A percentile compares a stretch with the other conserved stretches of the same genome.
phyloP scores from a whole-genome alignment of 2,888 invertebrate species.

The Incurvaria masculella region DNA sequence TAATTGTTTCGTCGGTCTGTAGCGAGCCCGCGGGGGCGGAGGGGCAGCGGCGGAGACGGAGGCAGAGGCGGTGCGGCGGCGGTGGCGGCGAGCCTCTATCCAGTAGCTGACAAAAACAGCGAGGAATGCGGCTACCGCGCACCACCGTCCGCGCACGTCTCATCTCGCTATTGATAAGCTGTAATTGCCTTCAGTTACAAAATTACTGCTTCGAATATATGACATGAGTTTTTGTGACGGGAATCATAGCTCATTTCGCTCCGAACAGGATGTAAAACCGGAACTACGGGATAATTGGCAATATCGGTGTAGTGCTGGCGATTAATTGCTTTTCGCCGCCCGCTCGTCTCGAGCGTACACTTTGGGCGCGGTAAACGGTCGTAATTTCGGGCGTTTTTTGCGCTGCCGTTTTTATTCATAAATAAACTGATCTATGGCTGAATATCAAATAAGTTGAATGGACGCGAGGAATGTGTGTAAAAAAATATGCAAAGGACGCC shows the following conservation, averaged over 20 bases:
- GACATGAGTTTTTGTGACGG: conserved; percentile 22
- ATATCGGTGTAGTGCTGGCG: conserved; percentile 24
- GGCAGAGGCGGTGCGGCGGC: too few relatives aligned
- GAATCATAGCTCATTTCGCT: conserved; percentile 26
- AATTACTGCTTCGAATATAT: background rate
- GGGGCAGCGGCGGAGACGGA: too few relatives aligned
- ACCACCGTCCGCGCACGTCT: background rate
- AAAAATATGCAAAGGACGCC: conserved; percentile 49
- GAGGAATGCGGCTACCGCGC: background rate
- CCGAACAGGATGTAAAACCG: conserved; percentile 46
- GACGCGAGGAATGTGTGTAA: conserved; percentile 40
- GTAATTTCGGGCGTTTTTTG: conserved; percentile 45
- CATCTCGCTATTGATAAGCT: background rate
- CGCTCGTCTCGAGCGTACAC: conserved; percentile 9
- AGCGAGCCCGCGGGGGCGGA: too few relatives aligned
- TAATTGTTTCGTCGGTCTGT: too few relatives aligned
- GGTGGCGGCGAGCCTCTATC: too few relatives aligned
- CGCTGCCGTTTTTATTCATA: conserved; percentile 41
- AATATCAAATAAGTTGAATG: conserved; percentile 45
- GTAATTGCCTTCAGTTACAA: background rate
- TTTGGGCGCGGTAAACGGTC: conserved; percentile 39
- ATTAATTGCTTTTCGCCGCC: conserved; percentile 11
- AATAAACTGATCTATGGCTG: conserved; percentile 41
- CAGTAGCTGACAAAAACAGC: background rate
- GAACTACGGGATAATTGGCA: conserved; percentile 42